A percentile compares a stretch with the other conserved stretches of the same genome.
These are phyloP conservation scores for Euwallacea fornicatus DNA, from an alignment of 1,140 invertebrate species.

Conservation along the genomic window DNA sequence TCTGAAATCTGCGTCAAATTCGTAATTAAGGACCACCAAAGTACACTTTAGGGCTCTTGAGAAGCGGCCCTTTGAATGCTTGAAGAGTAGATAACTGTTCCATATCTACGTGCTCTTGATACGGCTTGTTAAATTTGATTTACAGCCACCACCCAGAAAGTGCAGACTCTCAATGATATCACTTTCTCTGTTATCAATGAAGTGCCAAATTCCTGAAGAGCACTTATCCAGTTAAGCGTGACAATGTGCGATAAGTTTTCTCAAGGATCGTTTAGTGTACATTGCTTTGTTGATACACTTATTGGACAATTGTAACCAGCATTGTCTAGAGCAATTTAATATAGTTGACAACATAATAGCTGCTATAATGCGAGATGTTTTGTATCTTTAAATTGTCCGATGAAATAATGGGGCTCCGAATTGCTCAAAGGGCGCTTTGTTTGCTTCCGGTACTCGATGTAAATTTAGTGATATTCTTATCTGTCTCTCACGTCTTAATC, in stretches of 20 bases:
- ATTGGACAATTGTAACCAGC: slow-evolving; percentile 27
- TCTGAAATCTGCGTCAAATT: too few relatives aligned
- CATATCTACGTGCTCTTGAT: too few relatives aligned
- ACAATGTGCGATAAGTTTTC: slow-evolving; percentile 17
- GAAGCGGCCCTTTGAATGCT: too few relatives aligned
- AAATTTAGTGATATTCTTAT: background rate
- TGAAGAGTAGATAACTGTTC: too few relatives aligned
- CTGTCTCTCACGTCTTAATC: background rate
- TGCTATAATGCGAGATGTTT: slow-evolving; percentile 27
- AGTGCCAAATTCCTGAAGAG: too few relatives aligned
- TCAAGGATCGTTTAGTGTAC: slow-evolving; percentile 25
- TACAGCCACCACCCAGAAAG: too few relatives aligned
- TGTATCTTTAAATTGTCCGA: slow-evolving; percentile 28
- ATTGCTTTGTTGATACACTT: slow-evolving; percentile 34
- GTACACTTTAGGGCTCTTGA: too few relatives aligned
- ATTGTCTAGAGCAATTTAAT: slow-evolving; percentile 32
- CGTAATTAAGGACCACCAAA: too few relatives aligned
- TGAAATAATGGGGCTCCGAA: background rate
- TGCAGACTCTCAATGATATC: too few relatives aligned
- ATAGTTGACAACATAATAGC: slow-evolving; percentile 31
- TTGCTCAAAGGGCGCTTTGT: background rate
- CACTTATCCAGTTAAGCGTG: slow-evolving; percentile 8
- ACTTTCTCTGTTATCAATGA: too few relatives aligned
- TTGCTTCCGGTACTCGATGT: background rate
- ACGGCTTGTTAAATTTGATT: too few relatives aligned